These are phyloP conservation scores for Acanthosepion lycidas DNA, from an alignment of 2,888 invertebrate genomes.

Conservation along the genomic window DNA sequence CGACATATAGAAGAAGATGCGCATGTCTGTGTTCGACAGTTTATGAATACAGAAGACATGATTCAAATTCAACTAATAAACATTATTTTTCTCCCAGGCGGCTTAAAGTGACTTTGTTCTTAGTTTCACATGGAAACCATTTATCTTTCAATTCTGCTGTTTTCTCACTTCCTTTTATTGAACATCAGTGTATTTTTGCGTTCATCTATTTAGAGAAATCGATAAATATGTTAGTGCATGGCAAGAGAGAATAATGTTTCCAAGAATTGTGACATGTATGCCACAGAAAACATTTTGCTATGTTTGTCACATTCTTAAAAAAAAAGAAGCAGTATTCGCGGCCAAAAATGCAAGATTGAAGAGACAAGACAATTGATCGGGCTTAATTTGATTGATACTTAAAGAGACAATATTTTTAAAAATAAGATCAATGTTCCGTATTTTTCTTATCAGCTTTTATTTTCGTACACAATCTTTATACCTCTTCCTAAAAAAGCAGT, in stretches of 20 bases:
- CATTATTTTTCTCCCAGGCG: too few relatives aligned
- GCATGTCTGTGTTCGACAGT: too few relatives aligned
- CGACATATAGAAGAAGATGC: too few relatives aligned
- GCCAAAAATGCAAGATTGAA: background rate
- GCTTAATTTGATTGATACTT: background rate
- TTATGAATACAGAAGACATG: too few relatives aligned
- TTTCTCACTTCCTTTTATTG: too few relatives aligned
- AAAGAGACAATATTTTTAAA: background rate
- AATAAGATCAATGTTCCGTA: background rate
- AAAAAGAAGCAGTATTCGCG: background rate
- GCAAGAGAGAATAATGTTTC: background rate
- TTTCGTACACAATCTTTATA: background rate
- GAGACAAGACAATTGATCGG: background rate
- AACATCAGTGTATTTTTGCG: too few relatives aligned
- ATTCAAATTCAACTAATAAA: too few relatives aligned
- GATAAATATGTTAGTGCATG: background rate
- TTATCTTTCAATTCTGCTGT: too few relatives aligned
- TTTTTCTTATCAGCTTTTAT: background rate
- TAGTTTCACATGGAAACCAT: too few relatives aligned
- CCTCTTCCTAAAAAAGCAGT: too few relatives aligned
- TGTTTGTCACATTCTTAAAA: background rate
- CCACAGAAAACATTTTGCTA: background rate
- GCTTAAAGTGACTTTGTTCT: too few relatives aligned
- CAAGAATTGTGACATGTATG: background rate
- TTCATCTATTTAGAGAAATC: too few relatives aligned